Base-by-base conservation (phyloP, 2,888 invertebrate genomes). In the Athalia cordata region DNA sequence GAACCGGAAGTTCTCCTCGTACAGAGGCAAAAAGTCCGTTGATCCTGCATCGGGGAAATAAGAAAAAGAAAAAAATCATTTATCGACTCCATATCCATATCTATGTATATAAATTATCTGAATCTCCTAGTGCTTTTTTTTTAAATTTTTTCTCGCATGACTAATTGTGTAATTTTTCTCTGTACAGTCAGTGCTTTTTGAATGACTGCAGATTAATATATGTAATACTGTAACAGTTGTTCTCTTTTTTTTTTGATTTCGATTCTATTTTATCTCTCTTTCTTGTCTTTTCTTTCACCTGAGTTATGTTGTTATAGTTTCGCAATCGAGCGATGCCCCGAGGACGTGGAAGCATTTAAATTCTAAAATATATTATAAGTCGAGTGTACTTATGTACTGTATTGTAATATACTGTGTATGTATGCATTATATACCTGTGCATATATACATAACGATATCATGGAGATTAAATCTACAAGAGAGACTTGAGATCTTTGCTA, bases 321-420 rank as follows among this genome's bases (percentile, higher is more conserved):
- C 29, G 29, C 29, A 29, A 29, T 29, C 29, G 29, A 29, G 29
- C 29, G 29, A 29, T 64, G 6, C 64, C 7, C 43, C 3, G 4
- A 7, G 15, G 9, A 29, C 67, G 67, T 50, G 13, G n/a, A 65
- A 67, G 67, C 15, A 67, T 67, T 67, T 67, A 50, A 67, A 67
- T 67, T 29, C 50, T 67, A 45, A 67, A 67, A 49, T 29, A 29
- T 29, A 29, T 29, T 29, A 29, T 29, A 29, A 29, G 29, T 29
- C 29, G 29, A 29, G 29, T 29, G 29, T 29, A 29, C 29, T 29
- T 29, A 2, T 29, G 29, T 29, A 29, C 29, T 29, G 29, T 29
- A 29, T 0, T 29, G 2, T 29, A 29, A 29, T 29, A 29, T 29
- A 29, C 29, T 29, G 29, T 29, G 29, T 29, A 29, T 29, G 29